Base-by-base conservation (phyloP, 2,888 invertebrate genomes). In the Coronaproctus castanopsis region DNA sequence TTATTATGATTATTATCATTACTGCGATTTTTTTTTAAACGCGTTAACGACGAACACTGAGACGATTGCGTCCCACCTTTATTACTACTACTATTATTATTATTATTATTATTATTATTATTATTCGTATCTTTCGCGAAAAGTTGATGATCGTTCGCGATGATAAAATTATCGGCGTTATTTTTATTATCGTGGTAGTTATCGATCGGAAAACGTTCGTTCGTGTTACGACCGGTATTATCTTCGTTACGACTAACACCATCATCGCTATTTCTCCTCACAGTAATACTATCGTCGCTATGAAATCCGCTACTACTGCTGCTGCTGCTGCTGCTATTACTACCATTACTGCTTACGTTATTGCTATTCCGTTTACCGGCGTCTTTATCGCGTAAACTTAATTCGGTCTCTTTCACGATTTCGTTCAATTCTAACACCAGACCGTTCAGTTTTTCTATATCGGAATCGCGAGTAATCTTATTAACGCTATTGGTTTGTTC, bases 341-440 rank as follows among this genome's bases (percentile, higher is more conserved):
- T 5, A 5, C 14, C 8, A 5, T 36, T 36, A 14, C 14, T 5
- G 36, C 14, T 5, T 14, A 36, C 36, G 5, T 5, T 8, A n/a
- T n/a, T n/a, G n/a, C n/a, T n/a, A n/a, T n/a, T n/a, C n/a, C n/a
- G 18, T 52, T 57, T 23, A 19, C n/a, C 23, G n/a, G 5, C 2
- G 24, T 5, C 53, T 53, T 53, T 3, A 14, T 22, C 5, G 24
- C 10, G 3, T 48, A n/a, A 36, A 21, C 48, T 19, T 21, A 48
- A 22, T n/a, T 56, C 55, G n/a, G 36, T 52, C n/a, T 24, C 53
- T 21, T 53, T 48, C 10, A 58, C 54, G 22, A 58, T 54, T 49
- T 58, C 54, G 53, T 58, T 58, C n/a, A 58, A 24, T 19, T 58
- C 58, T 19, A 24, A 58, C 2, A 58, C 58, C 22, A 58, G 48